Conservation (phyloP, 2,888 invertebrate species). For the Andricus quercusramuli region DNA sequence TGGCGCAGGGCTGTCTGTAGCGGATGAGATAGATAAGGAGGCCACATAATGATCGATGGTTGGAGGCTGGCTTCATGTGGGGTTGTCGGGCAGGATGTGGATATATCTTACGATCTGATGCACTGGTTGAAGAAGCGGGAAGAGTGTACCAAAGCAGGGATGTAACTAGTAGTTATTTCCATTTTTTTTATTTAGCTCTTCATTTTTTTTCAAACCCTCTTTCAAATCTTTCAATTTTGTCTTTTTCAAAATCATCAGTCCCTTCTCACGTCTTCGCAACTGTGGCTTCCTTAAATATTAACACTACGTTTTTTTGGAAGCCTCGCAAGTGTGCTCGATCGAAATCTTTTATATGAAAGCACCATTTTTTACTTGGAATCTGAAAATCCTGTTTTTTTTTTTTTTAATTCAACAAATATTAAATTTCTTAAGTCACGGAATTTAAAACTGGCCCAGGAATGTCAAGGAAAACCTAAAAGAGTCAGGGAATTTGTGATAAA, state of each 20-base stretch:
- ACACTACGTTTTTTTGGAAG: no score
- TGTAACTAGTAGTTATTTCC: neutral
- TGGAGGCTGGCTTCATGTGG: slow-evolving; percentile 6
- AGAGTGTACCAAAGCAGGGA: neutral
- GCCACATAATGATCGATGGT: slow-evolving; percentile 2
- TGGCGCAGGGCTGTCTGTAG: neutral
- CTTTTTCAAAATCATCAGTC: neutral
- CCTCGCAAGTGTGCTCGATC: no score
- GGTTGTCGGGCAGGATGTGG: neutral
- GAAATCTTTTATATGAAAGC: no score
- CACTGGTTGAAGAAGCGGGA: slow-evolving; percentile 9
- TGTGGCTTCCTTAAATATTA: no score
- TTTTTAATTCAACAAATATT: no score
- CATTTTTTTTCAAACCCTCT: neutral
- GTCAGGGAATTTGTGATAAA: no score
- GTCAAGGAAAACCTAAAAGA: no score
- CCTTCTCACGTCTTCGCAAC: neutral
- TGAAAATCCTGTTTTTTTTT: no score
- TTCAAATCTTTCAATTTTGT: neutral
- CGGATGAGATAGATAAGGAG: slow-evolving; percentile 7
- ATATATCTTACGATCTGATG: slow-evolving; percentile 2
- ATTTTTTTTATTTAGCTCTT: neutral
- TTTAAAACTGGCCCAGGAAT: no score
- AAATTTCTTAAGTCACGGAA: no score
- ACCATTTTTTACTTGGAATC: no score